Percentiles rank a stretch among this genome's conserved stretches.
Evolutionary conservation across 2,113 vertebrate species (phyloP).

Genomic region (Bujurquina vittata): DNA sequence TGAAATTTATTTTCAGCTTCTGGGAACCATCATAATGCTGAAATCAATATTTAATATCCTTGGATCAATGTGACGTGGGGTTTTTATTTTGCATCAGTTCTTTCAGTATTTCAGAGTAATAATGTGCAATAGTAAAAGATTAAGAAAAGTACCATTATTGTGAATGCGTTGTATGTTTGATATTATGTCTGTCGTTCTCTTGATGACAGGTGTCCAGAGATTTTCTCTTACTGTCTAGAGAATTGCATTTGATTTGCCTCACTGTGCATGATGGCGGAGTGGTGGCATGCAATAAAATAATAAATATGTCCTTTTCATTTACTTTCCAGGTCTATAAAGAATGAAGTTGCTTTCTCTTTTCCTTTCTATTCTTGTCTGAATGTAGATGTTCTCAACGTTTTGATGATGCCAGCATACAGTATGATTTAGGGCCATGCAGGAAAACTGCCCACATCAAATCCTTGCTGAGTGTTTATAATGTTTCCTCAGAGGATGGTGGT

Average conservation of each 20-base stretch:
- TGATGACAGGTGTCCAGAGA: neutral
- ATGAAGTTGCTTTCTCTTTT: neutral
- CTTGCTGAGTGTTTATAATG: neutral
- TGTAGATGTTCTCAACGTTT: neutral
- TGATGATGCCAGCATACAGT: neutral
- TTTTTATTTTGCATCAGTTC: slow-evolving; percentile 62
- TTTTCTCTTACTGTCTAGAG: neutral
- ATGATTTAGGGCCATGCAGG: neutral
- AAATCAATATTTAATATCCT: slow-evolving; percentile 82
- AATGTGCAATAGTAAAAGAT: slow-evolving; percentile 43
- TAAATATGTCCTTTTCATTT: neutral
- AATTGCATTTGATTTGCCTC: neutral
- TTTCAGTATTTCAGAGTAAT: slow-evolving; percentile 51
- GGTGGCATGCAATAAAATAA: neutral
- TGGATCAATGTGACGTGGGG: slow-evolving; percentile 66
- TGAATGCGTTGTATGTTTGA: neutral
- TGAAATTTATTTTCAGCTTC: slow-evolving; percentile 68
- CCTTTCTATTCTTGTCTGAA: neutral
- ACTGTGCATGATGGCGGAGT: neutral
- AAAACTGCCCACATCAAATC: neutral
- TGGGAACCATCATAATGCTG: slow-evolving; percentile 63
- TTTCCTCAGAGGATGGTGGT: neutral
- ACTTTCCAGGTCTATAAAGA: neutral
- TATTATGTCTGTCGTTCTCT: neutral
- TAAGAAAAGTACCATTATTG: slow-evolving; percentile 17